A percentile compares a stretch with the other conserved stretches of the same genome.
phyloP scores from a whole-genome alignment of 2,113 vertebrate genomes.

The Callionymus lyra region DNA sequence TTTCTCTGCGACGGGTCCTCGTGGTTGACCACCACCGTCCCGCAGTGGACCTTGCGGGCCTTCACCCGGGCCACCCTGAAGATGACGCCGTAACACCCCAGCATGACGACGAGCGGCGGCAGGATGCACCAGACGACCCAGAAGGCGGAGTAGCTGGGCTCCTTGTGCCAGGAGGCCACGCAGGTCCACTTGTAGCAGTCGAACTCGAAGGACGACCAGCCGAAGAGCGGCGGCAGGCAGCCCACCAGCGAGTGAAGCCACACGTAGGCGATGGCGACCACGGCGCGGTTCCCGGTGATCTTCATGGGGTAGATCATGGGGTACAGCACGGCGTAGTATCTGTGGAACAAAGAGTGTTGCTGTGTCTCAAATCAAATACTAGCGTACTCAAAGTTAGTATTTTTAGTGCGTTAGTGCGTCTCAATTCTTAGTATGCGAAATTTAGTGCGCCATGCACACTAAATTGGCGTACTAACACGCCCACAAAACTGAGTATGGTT shows the following conservation, averaged over 20 bases:
- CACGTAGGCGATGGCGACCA: conserved; percentile 82
- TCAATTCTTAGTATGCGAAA: too few relatives aligned
- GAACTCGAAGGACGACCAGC: conserved; percentile 92
- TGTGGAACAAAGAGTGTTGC: conserved; percentile 41
- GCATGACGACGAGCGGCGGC: conserved; percentile 80
- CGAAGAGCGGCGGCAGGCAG: conserved; percentile 90
- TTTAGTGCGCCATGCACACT: too few relatives aligned
- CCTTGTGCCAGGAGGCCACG: conserved; percentile 87
- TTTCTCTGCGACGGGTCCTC: conserved; percentile 70
- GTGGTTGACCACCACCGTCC: conserved; percentile 73
- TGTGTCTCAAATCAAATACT: too few relatives aligned
- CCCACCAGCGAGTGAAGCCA: conserved; percentile 92
- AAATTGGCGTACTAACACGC: too few relatives aligned
- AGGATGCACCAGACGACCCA: conserved; percentile 92
- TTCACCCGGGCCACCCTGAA: conserved; percentile 93
- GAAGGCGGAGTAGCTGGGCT: conserved; percentile 81
- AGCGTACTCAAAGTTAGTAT: too few relatives aligned
- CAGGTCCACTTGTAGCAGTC: conserved; percentile 96
- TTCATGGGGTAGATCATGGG: conserved; percentile 99
- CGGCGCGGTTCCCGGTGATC: conserved; percentile 90
- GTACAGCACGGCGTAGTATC: conserved; percentile 96
- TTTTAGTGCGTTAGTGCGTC: too few relatives aligned
- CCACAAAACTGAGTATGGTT: too few relatives aligned
- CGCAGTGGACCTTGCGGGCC: conserved; percentile 92
- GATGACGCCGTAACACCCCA: conserved; percentile 89